A percentile compares a stretch with the other conserved stretches of the same genome.
These are phyloP conservation scores for Tinamus guttatus DNA, from an alignment of 2,113 vertebrate species.

Conservation along the genomic window DNA sequence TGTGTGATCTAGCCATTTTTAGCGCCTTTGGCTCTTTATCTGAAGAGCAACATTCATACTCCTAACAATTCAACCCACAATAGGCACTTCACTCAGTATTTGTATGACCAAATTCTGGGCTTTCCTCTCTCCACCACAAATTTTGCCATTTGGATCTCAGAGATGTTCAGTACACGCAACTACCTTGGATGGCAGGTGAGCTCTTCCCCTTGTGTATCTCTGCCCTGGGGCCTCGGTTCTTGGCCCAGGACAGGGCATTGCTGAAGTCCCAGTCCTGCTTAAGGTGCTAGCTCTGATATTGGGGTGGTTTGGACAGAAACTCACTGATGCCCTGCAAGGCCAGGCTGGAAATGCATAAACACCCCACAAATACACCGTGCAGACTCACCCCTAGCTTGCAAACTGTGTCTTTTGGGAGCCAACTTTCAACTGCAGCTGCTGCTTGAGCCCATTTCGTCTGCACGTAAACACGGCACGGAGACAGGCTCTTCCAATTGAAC, in stretches of 20 bases:
- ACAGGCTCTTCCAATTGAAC: not conserved
- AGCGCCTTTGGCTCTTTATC: not conserved
- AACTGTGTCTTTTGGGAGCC: not conserved
- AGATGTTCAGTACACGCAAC: too few relatives aligned
- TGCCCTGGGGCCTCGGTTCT: too few relatives aligned
- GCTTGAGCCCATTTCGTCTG: not conserved
- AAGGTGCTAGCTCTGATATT: too few relatives aligned
- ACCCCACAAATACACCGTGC: not conserved
- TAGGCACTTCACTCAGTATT: accelerated
- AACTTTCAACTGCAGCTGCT: not conserved
- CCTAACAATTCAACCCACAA: not conserved
- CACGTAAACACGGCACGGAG: accelerated
- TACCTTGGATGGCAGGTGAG: too few relatives aligned
- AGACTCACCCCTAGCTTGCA: not conserved
- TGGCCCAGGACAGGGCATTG: too few relatives aligned
- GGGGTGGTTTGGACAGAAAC: not conserved
- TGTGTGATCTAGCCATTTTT: not conserved
- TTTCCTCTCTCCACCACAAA: not conserved
- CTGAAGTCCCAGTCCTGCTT: too few relatives aligned
- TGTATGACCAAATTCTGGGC: accelerated
- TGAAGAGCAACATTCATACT: not conserved
- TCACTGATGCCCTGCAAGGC: not conserved
- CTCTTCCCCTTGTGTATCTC: too few relatives aligned
- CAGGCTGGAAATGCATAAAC: not conserved
- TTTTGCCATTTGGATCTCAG: too few relatives aligned